Evolutionary conservation across 2,113 vertebrate species (phyloP), one percentile per base, ranked within the genome.

Genomic region (Perognathus longimembris): DNA sequence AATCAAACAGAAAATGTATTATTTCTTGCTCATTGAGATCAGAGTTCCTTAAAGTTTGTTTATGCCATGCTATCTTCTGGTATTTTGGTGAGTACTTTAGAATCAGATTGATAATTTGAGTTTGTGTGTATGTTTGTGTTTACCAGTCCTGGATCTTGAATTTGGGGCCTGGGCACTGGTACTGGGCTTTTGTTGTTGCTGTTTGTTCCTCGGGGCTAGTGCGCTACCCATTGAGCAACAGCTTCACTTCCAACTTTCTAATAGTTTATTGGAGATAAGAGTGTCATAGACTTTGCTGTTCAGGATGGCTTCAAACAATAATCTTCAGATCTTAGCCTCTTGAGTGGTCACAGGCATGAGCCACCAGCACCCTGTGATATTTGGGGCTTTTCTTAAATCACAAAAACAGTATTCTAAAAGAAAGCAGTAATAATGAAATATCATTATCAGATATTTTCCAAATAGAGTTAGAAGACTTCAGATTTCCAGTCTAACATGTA

Each of bases 1-100:
- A 95, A 97, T 95, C 88, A 90, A 95, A 69, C 61, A 88, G 63
- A 45, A 45, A 45, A 45, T 87, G 26, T 81, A 38, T 42, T 12
- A 42, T 64, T 88, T 78, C 42, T 30, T 1, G 9, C 28, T 90
- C 17, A 0, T 91, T 88, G 59, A 96, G 32, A 92, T 67, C 24
- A 66, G 14, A 18, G 17, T 14, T 89, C 73, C 28, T 70, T 57
- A 45, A 88, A 73, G 21, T 26, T n/a, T 32, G 69, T 73, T n/a
- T 69, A 26, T 73, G 6, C 30, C 10, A 30, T 74, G 21, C 14
- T 71, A 15, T 30, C 22, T 17, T 59, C 85, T 59, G 59, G 20
- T 18, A 64, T 79, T 93, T 88, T 34, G 26, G 18, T 84, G 32
- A 80, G 36, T 32, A 30, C n/a, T 66, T 17, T 42, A 77, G 30